Conservation (phyloP, 2,797 vertebrate genomes). For the Mus minutoides region DNA sequence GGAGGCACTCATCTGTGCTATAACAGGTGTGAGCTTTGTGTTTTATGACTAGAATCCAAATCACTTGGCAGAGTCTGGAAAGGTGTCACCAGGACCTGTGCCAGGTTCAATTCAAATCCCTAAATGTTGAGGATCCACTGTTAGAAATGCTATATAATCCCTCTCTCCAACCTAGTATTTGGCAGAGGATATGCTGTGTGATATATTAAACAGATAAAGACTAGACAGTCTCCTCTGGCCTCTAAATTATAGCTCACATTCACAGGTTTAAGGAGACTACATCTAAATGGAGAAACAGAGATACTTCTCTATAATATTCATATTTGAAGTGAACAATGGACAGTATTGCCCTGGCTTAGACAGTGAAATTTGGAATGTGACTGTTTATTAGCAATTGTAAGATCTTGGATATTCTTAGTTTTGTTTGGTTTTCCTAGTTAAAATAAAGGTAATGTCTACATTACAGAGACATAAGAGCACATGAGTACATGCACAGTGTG, state of each 20-base stretch:
- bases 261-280: background rate
- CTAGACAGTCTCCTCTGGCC: background rate
- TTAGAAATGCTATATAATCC: conserved; percentile 16
- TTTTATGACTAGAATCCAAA: conserved; percentile 28
- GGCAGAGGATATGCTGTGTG: background rate
- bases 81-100: conserved; percentile 20
- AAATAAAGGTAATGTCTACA: conserved; percentile 43
- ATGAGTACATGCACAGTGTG: background rate
- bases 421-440: conserved; percentile 52
- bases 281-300: background rate
- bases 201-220: background rate
- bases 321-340: background rate
- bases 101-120: conserved; percentile 42
- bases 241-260: background rate
- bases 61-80: conserved; percentile 51
- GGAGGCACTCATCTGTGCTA: conserved; percentile 11
- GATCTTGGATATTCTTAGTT: background rate
- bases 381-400: background rate
- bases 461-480: background rate
- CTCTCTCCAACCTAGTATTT: background rate
- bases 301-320: background rate
- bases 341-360: background rate
- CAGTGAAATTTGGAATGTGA: conserved; percentile 8
- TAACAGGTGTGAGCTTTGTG: conserved; percentile 35
- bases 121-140: background rate